phyloP scores from a whole-genome alignment of 2,113 vertebrate genomes.

The Setophaga petechia region DNA sequence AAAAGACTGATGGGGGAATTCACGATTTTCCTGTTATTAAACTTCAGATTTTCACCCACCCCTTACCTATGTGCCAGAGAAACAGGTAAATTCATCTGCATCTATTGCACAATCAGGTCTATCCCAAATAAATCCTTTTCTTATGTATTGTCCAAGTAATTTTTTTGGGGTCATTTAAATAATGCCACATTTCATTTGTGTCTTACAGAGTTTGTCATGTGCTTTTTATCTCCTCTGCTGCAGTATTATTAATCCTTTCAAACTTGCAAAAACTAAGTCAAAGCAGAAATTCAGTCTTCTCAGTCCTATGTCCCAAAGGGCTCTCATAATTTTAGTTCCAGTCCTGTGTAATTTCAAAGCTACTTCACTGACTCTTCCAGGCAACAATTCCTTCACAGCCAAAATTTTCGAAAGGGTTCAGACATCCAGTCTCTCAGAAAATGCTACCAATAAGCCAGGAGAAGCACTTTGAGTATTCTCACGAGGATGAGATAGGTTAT shows the following conservation, averaged over 20 bases:
- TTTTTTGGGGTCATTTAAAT: not conserved
- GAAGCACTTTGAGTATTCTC: conserved; percentile 42
- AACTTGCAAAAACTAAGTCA: not conserved
- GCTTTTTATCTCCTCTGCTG: not conserved
- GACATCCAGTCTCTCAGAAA: not conserved
- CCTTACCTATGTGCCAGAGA: not conserved
- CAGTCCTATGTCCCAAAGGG: not conserved
- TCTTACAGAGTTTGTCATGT: not conserved
- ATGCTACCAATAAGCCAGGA: conserved; percentile 37
- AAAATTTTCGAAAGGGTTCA: conserved; percentile 29
- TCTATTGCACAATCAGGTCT: not conserved
- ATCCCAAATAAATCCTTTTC: not conserved
- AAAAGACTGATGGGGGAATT: not conserved
- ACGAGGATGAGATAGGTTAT: not conserved
- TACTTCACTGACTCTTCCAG: conserved; percentile 14
- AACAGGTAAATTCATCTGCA: not conserved
- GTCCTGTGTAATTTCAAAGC: conserved; percentile 27
- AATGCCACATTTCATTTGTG: not conserved
- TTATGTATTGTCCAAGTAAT: accelerated
- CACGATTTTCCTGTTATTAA: not conserved
- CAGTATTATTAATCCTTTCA: conserved; percentile 16
- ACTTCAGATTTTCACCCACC: not conserved
- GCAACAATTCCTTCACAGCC: conserved; percentile 4
- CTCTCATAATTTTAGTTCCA: conserved; percentile 14
- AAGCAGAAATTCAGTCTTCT: conserved; percentile 19